phyloP scores from a whole-genome alignment of 2,797 vertebrate species.

The Amblyopsis hoosieri region DNA sequence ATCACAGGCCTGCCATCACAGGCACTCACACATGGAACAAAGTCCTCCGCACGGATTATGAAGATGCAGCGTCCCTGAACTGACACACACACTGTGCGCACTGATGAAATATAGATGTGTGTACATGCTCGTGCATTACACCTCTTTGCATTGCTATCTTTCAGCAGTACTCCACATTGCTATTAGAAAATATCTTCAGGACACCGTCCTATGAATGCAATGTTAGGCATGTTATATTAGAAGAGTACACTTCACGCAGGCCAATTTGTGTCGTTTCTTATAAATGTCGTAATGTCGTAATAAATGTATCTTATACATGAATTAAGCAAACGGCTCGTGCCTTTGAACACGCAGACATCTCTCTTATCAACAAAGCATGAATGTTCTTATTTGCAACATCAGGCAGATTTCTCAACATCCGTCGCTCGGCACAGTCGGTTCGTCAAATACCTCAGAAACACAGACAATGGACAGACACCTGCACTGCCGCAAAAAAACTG shows the following conservation, averaged over 20 bases:
- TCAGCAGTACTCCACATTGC: no score
- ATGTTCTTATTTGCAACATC: conserved; percentile 18
- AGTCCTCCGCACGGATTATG: no score
- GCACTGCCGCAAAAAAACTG: no score
- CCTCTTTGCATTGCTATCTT: no score
- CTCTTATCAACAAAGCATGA: conserved; percentile 4
- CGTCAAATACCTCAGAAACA: no score
- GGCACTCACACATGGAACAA: conserved; percentile 38
- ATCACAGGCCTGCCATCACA: conserved; percentile 34
- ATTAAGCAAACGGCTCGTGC: neutral
- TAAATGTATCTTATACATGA: no score
- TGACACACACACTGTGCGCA: conserved; percentile 16
- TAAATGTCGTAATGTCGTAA: no score
- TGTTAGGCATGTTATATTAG: neutral
- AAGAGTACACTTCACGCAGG: neutral
- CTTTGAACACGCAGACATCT: neutral
- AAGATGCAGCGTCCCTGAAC: no score
- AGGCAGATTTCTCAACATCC: conserved; percentile 1
- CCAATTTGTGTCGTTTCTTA: no score
- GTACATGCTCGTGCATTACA: neutral
- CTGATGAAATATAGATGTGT: conserved; percentile 24
- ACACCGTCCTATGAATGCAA: conserved; percentile 8
- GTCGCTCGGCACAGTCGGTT: no score
- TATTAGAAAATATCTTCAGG: no score
- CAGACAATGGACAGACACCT: no score